phyloP scores from a whole-genome alignment of 2,113 vertebrate species.

The Pterocles burchelli region DNA sequence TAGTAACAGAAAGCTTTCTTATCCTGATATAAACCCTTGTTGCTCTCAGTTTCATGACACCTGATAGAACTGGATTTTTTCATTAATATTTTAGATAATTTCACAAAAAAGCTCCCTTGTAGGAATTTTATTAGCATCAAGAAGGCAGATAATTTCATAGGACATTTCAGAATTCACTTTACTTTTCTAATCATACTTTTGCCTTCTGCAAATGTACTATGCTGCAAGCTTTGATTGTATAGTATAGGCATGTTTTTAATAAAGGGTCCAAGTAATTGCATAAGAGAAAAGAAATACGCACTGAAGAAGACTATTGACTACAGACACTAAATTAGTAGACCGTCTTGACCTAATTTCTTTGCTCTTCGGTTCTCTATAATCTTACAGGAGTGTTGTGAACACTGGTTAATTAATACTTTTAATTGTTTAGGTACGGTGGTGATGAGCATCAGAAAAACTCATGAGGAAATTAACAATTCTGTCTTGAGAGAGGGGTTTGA shows the following conservation, averaged over 20 bases:
- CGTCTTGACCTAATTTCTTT: slow-evolving; percentile 44
- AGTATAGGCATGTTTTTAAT: background rate
- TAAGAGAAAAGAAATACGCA: background rate
- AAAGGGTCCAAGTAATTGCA: background rate
- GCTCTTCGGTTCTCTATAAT: background rate
- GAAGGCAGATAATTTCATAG: background rate
- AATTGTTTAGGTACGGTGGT: slow-evolving; percentile 23
- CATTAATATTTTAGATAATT: background rate
- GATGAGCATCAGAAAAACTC: slow-evolving; percentile 3
- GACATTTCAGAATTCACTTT: background rate
- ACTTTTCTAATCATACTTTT: background rate
- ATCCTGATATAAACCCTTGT: background rate
- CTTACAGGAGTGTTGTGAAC: background rate
- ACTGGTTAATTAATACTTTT: slow-evolving; percentile 60
- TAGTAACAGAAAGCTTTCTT: background rate
- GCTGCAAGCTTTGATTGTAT: background rate
- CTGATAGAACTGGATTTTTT: background rate
- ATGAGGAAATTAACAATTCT: slow-evolving; percentile 34
- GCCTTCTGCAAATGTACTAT: background rate
- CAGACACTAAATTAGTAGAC: background rate
- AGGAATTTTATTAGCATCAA: background rate
- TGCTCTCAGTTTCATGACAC: background rate
- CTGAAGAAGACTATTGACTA: background rate
- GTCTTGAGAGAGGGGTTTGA: slow-evolving; percentile 37
- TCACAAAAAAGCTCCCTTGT: background rate